These are phyloP conservation scores for Cheirogaleus major DNA, from an alignment of 2,797 vertebrate genomes.

Conservation along the genomic window DNA sequence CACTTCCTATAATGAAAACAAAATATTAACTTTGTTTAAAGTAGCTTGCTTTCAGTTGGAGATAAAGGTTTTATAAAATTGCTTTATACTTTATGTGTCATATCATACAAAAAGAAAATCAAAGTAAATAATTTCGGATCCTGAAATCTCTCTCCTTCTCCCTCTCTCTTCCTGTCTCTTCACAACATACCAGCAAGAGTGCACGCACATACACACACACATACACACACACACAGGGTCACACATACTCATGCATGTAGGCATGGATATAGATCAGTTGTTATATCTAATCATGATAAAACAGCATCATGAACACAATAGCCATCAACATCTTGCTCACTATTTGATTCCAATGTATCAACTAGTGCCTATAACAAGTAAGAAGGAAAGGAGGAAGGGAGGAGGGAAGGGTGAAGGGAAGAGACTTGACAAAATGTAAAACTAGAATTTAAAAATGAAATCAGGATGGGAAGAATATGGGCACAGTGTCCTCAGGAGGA, in stretches of 20 bases:
- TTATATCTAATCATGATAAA: neutral
- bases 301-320: neutral
- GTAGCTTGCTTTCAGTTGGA: neutral
- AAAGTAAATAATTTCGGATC: neutral
- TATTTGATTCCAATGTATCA: neutral
- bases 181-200: neutral
- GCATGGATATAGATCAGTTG: neutral
- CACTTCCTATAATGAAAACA: neutral
- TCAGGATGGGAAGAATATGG: neutral
- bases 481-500: neutral
- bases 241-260: neutral
- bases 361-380: neutral
- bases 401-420: rapidly evolving
- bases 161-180: neutral
- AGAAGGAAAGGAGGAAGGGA: neutral
- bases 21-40: neutral
- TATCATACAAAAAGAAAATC: neutral
- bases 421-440: rapidly evolving
- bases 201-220: neutral
- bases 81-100: neutral
- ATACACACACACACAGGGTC: neutral
- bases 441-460: neutral
- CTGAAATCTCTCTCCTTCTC: neutral
- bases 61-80: neutral
- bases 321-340: neutral